Percentiles rank a stretch among this genome's conserved stretches.
These are phyloP conservation scores for Lophius piscatorius DNA, from an alignment of 2,113 vertebrate species.

Conservation along the genomic window DNA sequence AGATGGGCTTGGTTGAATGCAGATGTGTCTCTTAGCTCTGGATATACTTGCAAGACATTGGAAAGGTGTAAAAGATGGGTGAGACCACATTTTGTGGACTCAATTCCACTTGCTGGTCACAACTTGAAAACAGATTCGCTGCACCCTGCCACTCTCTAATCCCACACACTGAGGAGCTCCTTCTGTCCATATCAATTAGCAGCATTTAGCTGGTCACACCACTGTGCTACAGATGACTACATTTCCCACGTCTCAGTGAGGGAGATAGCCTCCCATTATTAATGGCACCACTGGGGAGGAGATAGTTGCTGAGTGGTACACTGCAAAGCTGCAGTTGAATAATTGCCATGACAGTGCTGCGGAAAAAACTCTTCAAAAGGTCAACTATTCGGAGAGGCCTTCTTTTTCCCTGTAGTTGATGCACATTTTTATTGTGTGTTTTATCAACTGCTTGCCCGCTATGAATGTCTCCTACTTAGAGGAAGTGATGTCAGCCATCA, in stretches of 20 bases:
- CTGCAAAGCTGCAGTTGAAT: constrained; percentile 61
- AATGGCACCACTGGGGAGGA: constrained; percentile 61
- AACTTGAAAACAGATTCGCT: constrained; percentile 38
- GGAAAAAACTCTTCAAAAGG: constrained; percentile 54
- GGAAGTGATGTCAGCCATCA: constrained; percentile 20
- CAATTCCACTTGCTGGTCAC: constrained; percentile 4
- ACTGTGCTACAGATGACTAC: constrained; percentile 75
- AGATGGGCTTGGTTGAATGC: constrained; percentile 50
- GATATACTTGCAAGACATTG: constrained; percentile 20
- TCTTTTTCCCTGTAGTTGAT: constrained; percentile 1
- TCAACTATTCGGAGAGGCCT: constrained; percentile 32
- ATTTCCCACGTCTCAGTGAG: constrained; percentile 66
- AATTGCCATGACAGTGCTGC: constrained; percentile 51
- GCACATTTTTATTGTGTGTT: constrained; percentile 12
- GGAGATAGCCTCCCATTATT: constrained; percentile 70
- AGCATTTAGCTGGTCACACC: constrained; percentile 67
- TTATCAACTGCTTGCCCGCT: constrained; percentile 21
- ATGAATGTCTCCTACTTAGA: constrained; percentile 1
- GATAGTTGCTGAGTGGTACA: constrained; percentile 56
- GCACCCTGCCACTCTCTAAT: constrained; percentile 42
- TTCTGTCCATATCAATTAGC: constrained; percentile 76
- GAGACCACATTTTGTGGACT: background rate
- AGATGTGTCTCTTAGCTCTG: constrained; percentile 41
- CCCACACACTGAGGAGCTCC: constrained; percentile 65
- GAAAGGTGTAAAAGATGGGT: background rate